Evolutionary conservation across 2,797 vertebrate species (phyloP), one percentile per base, ranked within the genome.

Genomic region (Epinephelus awoara): DNA sequence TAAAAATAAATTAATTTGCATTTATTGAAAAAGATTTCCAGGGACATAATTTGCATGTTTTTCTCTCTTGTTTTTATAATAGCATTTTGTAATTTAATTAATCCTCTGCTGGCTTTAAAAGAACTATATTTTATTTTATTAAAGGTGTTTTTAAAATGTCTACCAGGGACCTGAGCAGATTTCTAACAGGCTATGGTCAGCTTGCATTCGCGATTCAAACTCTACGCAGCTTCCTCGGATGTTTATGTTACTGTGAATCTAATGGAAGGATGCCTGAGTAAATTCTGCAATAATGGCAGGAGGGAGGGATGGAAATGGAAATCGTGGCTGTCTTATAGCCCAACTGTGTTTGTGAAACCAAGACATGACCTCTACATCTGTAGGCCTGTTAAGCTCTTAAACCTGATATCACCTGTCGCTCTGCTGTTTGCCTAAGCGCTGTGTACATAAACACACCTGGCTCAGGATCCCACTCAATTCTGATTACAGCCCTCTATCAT

Each of bases 361-460:
- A 91, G 82, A 84, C 85, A 83, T 85, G 89, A 91, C 89, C 87
- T 79, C 75, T 77, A 72, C 87, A 86, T 90, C 85, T 85, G 81
- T 51, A 59, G 77, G 81, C 83, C 83, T 58, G 86, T 88, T 91
- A 92, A 93, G 86, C 91, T 77, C 83, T 88, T 74, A 86, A 87
- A 87, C 82, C 91, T 74, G 82, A 79, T 84, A 85, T 93, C 90
- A 91, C 90, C 91, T 92, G 92, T 90, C 87, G 86, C 83, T 82
- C 78, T 61, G 75, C 77, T 91, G 90, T 93, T 93, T 91, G 89
- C 80, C 82, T 88, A 82, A 88, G 88, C 59, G n/a, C 84, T 88
- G 84, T 88, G 90, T 84, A 93, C 90, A 93, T 83, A 94, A 91
- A 92, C 87, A 91, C 91, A 93, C 87, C 89, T 91, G 91, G 82